These are phyloP conservation scores for Thumatha senex DNA, from an alignment of 2,888 invertebrate genomes.

Conservation along the genomic window DNA sequence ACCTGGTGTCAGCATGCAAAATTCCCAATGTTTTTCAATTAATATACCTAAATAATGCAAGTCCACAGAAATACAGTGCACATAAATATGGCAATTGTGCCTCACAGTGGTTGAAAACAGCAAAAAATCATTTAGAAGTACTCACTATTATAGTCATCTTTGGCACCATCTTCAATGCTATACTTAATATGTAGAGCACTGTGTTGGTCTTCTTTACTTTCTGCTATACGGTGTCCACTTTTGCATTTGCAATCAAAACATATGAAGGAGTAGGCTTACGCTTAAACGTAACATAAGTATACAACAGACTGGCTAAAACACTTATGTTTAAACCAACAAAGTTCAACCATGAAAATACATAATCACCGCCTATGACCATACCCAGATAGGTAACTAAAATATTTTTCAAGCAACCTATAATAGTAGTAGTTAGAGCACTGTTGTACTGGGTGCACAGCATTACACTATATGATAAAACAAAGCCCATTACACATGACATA, in stretches of 20 bases:
- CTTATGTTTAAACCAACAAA: slow-evolving; percentile 98
- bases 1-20: background rate
- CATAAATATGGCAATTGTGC: background rate
- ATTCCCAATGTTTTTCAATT: background rate
- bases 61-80: background rate
- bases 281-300: slow-evolving; percentile 94
- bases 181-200: slow-evolving; percentile 48
- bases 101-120: slow-evolving; percentile 10
- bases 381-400: slow-evolving; percentile 98
- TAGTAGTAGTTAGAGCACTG: slow-evolving; percentile 99
- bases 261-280: slow-evolving; percentile 76
- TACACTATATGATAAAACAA: slow-evolving; percentile 96
- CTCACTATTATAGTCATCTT: slow-evolving; percentile 50
- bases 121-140: slow-evolving; percentile 17
- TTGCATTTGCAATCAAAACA: slow-evolving; percentile 55
- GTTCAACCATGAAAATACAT: slow-evolving; percentile 96
- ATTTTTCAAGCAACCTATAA: slow-evolving; percentile 99
- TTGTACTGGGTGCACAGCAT: slow-evolving; percentile 98
- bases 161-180: slow-evolving; percentile 61
- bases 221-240: slow-evolving; percentile 71
- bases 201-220: slow-evolving; percentile 43
- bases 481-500: slow-evolving; percentile 98
- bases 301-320: slow-evolving; percentile 92
- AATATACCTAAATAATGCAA: slow-evolving; percentile 4
- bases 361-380: slow-evolving; percentile 99